These are phyloP conservation scores for Leptodactylus fuscus DNA, from an alignment of 2,113 vertebrate genomes.

Conservation along the genomic window DNA sequence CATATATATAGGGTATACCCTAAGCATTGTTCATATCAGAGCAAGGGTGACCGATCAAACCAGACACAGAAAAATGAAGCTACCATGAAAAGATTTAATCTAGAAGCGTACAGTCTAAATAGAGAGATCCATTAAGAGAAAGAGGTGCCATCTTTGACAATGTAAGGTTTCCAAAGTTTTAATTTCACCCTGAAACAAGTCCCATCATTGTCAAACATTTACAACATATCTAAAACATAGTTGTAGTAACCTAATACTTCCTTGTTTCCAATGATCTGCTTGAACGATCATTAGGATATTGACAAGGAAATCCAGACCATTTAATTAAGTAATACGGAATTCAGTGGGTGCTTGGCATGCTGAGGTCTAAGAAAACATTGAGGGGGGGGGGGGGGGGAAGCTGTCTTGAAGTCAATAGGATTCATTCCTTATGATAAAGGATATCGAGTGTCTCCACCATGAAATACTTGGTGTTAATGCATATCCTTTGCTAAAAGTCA, in stretches of 20 bases:
- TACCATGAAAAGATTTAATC: neutral
- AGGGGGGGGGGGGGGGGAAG: neutral
- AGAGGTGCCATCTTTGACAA: neutral
- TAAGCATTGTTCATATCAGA: neutral
- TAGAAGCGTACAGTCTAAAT: neutral
- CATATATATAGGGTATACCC: no score
- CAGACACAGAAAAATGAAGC: neutral
- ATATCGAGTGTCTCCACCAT: slow-evolving; percentile 27
- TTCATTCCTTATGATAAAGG: slow-evolving; percentile 35
- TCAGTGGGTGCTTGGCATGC: neutral
- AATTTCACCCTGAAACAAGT: slow-evolving; percentile 21
- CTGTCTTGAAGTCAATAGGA: neutral
- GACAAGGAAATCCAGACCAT: slow-evolving; percentile 27
- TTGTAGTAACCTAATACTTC: slow-evolving; percentile 38
- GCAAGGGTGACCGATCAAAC: neutral
- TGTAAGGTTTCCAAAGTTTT: slow-evolving; percentile 11
- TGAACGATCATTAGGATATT: slow-evolving; percentile 46
- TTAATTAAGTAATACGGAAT: slow-evolving; percentile 40
- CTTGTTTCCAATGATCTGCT: slow-evolving; percentile 9
- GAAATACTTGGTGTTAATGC: slow-evolving; percentile 4
- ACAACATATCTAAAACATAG: slow-evolving; percentile 23
- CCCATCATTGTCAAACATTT: slow-evolving; percentile 16
- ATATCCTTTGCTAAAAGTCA: neutral
- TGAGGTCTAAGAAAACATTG: neutral
- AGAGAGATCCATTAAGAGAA: neutral